Evolutionary conservation across 2,888 invertebrate genomes (phyloP).

Genomic region (Leuctra nigra): DNA sequence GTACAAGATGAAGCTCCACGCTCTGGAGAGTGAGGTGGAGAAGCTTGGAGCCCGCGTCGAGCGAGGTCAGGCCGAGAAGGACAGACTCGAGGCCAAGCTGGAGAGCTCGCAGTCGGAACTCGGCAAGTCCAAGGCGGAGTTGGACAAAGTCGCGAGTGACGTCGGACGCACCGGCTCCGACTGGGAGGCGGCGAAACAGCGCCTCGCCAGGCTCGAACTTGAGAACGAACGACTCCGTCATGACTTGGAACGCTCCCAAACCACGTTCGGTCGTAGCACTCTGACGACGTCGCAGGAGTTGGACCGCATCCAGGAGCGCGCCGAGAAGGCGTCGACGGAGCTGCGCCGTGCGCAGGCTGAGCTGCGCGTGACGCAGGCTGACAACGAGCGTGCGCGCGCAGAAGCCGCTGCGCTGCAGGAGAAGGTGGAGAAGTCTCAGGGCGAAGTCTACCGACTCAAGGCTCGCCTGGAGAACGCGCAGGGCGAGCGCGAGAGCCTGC

Average conservation of each 20-base stretch:
- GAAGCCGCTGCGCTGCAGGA: conserved; percentile 83
- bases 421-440: conserved; percentile 83
- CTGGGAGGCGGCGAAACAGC: conserved; percentile 79
- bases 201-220: conserved; percentile 75
- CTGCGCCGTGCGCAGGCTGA: conserved; percentile 84
- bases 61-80: conserved; percentile 83
- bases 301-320: conserved; percentile 74
- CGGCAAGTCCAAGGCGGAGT: conserved; percentile 88
- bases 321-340: conserved; percentile 79
- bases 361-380: conserved; percentile 83
- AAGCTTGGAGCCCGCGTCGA: conserved; percentile 81
- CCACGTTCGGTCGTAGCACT: conserved; percentile 75
- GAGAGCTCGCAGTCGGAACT: conserved; percentile 90
- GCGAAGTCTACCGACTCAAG: conserved; percentile 89
- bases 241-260: conserved; percentile 77
- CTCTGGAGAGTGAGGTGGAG: conserved; percentile 86
- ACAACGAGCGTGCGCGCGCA: conserved; percentile 77
- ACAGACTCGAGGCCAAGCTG: conserved; percentile 81
- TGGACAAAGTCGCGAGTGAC: conserved; percentile 86
- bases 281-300: conserved; percentile 76
- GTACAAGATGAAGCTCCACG: conserved; percentile 89
- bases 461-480: conserved; percentile 92
- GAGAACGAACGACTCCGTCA: conserved; percentile 85
- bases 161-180: conserved; percentile 84
- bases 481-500: conserved; percentile 86